Evolutionary conservation across 2,888 invertebrate genomes (phyloP).

Genomic region (Caradrina clavipalpis): DNA sequence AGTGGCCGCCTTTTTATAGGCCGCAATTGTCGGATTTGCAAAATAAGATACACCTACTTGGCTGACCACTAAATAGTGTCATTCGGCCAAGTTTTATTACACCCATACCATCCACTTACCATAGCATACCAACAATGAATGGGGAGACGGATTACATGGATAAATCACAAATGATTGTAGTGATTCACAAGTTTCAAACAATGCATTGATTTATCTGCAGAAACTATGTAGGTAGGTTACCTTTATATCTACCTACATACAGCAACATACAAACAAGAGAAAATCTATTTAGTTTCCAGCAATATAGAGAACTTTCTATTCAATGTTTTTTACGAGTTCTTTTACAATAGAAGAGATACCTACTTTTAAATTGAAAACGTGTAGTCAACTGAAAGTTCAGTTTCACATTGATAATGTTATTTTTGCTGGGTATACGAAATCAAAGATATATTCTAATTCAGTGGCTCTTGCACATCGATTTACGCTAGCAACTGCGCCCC

Average conservation of each 20-base stretch:
- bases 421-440: not conserved
- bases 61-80: too few relatives aligned
- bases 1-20: too few relatives aligned
- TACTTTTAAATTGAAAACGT: constrained; percentile 1
- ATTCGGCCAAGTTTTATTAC: too few relatives aligned
- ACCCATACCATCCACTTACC: too few relatives aligned
- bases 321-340: not conserved
- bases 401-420: not conserved
- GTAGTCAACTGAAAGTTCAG: not conserved
- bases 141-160: not conserved
- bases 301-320: not conserved
- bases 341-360: constrained; percentile 3
- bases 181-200: not conserved
- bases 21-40: not conserved
- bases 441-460: constrained; percentile 9
- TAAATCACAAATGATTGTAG: constrained; percentile 1
- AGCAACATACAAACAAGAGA: not conserved
- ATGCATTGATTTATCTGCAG: not conserved
- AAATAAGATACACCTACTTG: too few relatives aligned
- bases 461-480: constrained; percentile 2
- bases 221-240: not conserved
- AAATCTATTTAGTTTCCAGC: not conserved
- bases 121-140: not conserved
- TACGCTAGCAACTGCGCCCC: constrained; percentile 4
- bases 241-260: too few relatives aligned